These are phyloP conservation scores for Lasaia peninsularis DNA, from an alignment of 1,140 invertebrate genomes.

Conservation along the genomic window DNA sequence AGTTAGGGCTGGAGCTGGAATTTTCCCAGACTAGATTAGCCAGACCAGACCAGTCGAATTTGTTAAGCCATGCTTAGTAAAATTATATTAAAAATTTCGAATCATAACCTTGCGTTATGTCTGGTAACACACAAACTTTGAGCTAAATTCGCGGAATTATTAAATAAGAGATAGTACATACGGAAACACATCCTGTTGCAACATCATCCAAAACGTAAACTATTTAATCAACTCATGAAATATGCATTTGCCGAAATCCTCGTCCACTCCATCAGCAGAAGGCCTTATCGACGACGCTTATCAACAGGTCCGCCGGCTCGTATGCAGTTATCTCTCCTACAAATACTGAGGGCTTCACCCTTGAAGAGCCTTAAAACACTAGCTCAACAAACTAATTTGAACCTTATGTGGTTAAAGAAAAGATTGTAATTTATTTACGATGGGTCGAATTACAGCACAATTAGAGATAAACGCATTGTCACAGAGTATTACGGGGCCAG, in stretches of 20 bases:
- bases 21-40: too few species aligned
- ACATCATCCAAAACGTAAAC: slow-evolving; percentile 64
- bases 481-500: slow-evolving; percentile 58
- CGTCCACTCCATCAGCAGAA: slow-evolving; percentile 60
- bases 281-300: slow-evolving; percentile 70
- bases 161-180: slow-evolving; percentile 23
- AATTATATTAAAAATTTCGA: too few species aligned
- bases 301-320: slow-evolving; percentile 71
- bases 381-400: slow-evolving; percentile 12
- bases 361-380: slow-evolving; percentile 27
- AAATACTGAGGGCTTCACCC: slow-evolving; percentile 53
- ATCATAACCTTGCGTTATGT: too few species aligned
- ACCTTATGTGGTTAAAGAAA: slow-evolving; percentile 19
- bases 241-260: slow-evolving; percentile 73
- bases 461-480: slow-evolving; percentile 63
- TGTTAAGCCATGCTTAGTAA: too few species aligned
- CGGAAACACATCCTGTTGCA: slow-evolving; percentile 33
- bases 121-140: too few species aligned
- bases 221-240: slow-evolving; percentile 76
- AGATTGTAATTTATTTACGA: slow-evolving; percentile 23
- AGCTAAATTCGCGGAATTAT: too few species aligned
- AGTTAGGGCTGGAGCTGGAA: too few species aligned
- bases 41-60: too few species aligned
- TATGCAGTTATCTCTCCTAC: slow-evolving; percentile 72
- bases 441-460: slow-evolving; percentile 36